These are phyloP conservation scores for Morone saxatilis DNA, from an alignment of 2,113 vertebrate genomes.

Conservation along the genomic window DNA sequence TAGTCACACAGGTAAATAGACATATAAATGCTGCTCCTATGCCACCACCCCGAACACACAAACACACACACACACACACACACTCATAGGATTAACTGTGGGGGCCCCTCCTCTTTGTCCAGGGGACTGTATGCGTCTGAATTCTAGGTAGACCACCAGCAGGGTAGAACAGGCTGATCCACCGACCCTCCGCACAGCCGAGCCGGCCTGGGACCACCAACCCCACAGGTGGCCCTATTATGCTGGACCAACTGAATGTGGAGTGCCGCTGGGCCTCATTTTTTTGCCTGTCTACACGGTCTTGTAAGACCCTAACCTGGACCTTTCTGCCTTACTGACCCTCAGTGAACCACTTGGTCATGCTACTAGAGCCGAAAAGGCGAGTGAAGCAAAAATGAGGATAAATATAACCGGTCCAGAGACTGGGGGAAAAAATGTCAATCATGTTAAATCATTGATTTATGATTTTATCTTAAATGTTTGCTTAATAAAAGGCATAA, in stretches of 20 bases:
- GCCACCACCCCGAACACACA: not conserved
- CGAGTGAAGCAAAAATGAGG: not conserved
- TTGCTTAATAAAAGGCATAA: not conserved
- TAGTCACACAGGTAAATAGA: not conserved
- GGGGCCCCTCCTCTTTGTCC: constrained; percentile 24
- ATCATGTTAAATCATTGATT: too few relatives aligned
- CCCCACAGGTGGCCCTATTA: constrained; percentile 51
- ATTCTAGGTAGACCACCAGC: constrained; percentile 43
- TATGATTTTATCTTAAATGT: not conserved
- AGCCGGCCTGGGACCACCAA: not conserved
- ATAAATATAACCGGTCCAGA: not conserved
- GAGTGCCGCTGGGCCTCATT: constrained; percentile 21
- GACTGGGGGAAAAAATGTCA: too few relatives aligned
- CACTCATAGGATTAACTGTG: constrained; percentile 11
- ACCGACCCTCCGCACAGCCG: constrained; percentile 27
- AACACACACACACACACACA: not conserved
- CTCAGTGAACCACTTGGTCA: constrained; percentile 12
- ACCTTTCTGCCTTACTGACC: constrained; percentile 44
- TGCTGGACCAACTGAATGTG: constrained; percentile 35
- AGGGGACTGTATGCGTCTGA: constrained; percentile 25
- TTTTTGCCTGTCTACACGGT: constrained; percentile 34
- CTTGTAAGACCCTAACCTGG: constrained; percentile 18
- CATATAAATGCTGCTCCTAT: not conserved
- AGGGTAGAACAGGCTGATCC: constrained; percentile 18
- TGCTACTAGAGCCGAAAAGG: not conserved